Conservation (phyloP, 2,797 vertebrate genomes). For the Acrocephalus scirpaceus region DNA sequence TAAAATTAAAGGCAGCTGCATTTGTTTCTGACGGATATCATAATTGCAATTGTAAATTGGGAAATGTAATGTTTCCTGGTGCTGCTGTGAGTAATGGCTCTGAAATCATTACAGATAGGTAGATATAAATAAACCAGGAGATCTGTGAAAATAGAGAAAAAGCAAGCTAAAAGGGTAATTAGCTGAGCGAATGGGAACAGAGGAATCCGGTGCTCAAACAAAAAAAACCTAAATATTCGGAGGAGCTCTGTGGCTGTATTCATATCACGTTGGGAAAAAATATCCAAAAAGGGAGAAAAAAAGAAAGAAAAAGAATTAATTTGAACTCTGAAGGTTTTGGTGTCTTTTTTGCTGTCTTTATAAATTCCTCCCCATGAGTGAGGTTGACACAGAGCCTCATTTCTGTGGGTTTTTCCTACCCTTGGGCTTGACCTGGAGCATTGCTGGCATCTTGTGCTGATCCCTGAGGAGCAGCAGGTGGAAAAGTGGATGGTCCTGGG, state of each 20-base stretch:
- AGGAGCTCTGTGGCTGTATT: neutral
- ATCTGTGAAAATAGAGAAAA: conserved; percentile 71
- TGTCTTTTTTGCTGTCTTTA: neutral
- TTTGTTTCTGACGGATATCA: conserved; percentile 76
- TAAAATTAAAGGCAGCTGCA: conserved; percentile 80
- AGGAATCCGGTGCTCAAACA: neutral
- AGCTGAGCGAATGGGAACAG: conserved; percentile 48
- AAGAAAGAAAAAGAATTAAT: neutral
- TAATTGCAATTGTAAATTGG: conserved; percentile 82
- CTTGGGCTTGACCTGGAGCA: neutral
- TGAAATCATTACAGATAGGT: conserved; percentile 69
- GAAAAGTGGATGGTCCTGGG: neutral
- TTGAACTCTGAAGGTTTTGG: neutral
- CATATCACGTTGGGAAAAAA: neutral
- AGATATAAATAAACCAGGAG: conserved; percentile 78
- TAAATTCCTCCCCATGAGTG: neutral
- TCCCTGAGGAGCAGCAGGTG: neutral
- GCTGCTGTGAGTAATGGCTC: conserved; percentile 74
- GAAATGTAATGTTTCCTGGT: conserved; percentile 72
- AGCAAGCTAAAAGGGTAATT: conserved; percentile 75
- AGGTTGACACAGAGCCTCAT: neutral
- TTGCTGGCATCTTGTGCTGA: rapidly evolving
- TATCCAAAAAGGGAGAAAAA: neutral
- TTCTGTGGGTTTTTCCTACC: neutral
- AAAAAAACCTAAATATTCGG: neutral